A percentile compares a stretch with the other conserved stretches of the same genome.
phyloP scores from a whole-genome alignment of 1,140 invertebrate genomes.

The Bemisia tabaci region DNA sequence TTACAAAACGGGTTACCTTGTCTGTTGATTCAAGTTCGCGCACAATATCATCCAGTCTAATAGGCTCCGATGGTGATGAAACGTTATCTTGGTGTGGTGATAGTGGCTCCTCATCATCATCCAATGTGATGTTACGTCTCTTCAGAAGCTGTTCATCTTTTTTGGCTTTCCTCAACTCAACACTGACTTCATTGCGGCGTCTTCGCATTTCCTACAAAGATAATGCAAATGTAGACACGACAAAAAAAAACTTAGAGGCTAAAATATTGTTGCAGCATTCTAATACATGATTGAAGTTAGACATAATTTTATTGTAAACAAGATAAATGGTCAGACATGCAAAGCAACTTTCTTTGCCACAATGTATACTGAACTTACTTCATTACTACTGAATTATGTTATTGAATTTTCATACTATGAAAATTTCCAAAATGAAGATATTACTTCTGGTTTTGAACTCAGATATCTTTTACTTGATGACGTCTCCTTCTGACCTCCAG shows the following conservation, averaged over 20 bases:
- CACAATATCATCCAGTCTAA: conserved; percentile 44
- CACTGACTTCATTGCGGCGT: conserved; percentile 69
- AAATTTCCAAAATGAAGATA: no score
- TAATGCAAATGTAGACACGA: conserved; percentile 1
- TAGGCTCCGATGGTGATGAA: conserved; percentile 11
- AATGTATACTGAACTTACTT: no score
- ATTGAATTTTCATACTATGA: no score
- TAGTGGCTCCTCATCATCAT: conserved; percentile 29
- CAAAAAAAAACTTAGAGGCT: not conserved
- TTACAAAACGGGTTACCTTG: no score
- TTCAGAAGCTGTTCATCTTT: conserved; percentile 95
- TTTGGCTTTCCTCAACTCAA: conserved; percentile 82
- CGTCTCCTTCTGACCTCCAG: no score
- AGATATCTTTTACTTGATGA: no score
- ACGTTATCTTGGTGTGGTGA: not conserved
- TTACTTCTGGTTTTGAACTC: no score
- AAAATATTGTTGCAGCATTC: not conserved
- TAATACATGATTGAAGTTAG: not conserved
- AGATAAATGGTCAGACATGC: not conserved
- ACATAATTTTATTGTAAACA: not conserved
- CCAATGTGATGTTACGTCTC: conserved; percentile 63
- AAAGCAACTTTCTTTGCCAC: not conserved
- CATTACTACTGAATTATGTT: no score
- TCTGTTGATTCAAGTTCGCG: conserved; percentile 20
- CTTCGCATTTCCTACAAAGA: conserved; percentile 53